Conservation (phyloP, 2,113 vertebrate genomes). For the Laticauda colubrina region DNA sequence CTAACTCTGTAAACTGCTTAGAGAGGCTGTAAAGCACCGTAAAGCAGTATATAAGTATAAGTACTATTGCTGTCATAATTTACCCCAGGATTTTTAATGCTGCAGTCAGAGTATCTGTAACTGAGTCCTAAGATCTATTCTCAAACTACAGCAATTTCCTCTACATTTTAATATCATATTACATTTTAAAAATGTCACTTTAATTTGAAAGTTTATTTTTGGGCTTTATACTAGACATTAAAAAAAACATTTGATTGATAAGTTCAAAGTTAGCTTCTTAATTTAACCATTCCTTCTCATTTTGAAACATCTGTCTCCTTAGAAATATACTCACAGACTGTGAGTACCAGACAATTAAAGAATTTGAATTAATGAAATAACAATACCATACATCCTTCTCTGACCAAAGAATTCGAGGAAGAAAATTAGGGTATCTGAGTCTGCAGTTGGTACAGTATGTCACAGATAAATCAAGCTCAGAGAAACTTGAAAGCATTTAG, state of each 20-base stretch:
- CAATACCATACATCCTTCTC: neutral
- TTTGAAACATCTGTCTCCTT: neutral
- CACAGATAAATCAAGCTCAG: conserved; percentile 22
- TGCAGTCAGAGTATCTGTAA: neutral
- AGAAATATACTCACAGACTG: neutral
- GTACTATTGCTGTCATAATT: neutral
- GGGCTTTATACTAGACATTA: neutral
- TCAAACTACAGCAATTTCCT: neutral
- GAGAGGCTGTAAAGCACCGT: too few relatives aligned
- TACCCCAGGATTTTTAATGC: neutral
- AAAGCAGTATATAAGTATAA: too few relatives aligned
- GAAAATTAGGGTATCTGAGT: neutral
- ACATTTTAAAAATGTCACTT: neutral
- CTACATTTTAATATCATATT: neutral
- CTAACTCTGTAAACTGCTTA: too few relatives aligned
- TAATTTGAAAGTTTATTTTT: neutral
- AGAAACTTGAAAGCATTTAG: conserved; percentile 17
- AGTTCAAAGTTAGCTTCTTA: neutral
- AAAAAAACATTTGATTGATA: neutral
- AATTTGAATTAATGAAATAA: neutral
- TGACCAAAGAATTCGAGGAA: neutral
- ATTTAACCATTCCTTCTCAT: neutral
- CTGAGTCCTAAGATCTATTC: neutral
- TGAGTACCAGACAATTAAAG: neutral
- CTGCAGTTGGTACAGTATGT: conserved; percentile 9